Evolutionary conservation across 2,888 invertebrate species (phyloP), one percentile per base, ranked within the genome.

Genomic region (Phaedon cochleariae): DNA sequence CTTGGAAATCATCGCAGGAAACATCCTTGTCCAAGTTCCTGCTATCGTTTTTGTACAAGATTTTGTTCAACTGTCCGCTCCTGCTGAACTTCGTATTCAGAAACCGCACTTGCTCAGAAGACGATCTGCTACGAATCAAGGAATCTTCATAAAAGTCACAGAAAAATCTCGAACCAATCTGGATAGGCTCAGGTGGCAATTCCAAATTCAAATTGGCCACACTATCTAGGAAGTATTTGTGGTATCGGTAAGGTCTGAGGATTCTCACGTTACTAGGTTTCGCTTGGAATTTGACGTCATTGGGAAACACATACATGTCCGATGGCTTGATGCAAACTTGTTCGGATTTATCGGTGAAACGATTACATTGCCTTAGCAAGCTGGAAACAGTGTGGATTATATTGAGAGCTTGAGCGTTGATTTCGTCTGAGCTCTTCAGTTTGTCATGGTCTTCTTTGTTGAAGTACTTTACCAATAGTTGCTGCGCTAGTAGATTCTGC

Each of bases 21-120:
- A 63, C 20, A 31, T 67, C 59, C 5, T 61, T 64, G 20, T 64
- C 62, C 6, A 68, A 41, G 6, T 67, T 60, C 9, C 45, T 63
- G 45, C 68, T 67, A 17, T 68, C 64, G 10, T 63, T 70, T 29
- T 65, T 64, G 41, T 59, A 70, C 45, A 70, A 45, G 17, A 70
- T 41, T 34, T 67, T 59, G 31, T 70, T 65, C 46, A 37, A 10
- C 9, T 41, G 37, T 18, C 31, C 46, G 15, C 63, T 46, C n/a
- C 55, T 26, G 5, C 48, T 41, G 17, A 49, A 26, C 46, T 62
- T 62, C 5, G 62, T 52, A 45, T 67, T 62, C 18, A 67, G 6
- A 45, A 64, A 67, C 10, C 65, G 63, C 0, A 54, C 22, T 15
- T 59, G 21, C 22, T 64, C 62, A n/a, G 57, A 58, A 29, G 67